Conservation (phyloP, 2,113 vertebrate species). For the Sisor rabdophorus region DNA sequence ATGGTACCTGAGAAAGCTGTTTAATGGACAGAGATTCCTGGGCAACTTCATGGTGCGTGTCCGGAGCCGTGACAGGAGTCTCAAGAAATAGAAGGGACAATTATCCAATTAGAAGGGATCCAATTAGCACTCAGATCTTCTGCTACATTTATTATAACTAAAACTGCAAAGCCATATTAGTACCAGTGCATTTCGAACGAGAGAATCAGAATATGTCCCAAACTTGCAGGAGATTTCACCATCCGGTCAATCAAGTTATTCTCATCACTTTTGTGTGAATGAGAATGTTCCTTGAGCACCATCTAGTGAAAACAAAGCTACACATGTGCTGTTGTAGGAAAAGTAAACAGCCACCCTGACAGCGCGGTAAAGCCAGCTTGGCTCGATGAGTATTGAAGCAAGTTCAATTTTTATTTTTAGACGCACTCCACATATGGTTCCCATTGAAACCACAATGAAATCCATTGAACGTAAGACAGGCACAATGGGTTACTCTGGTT, state of each 20-base stretch:
- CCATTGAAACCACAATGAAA: not conserved
- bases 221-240: not conserved
- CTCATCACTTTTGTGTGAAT: not conserved
- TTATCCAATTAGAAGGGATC: too few relatives aligned
- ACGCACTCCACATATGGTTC: not conserved
- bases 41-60: constrained; percentile 37
- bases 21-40: constrained; percentile 67
- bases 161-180: constrained; percentile 54
- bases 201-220: not conserved
- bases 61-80: constrained; percentile 44
- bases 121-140: constrained; percentile 44
- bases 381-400: not conserved
- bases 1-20: constrained; percentile 76
- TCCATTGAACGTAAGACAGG: not conserved
- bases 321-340: not conserved
- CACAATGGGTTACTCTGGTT: too few relatives aligned
- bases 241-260: not conserved
- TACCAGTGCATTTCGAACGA: constrained; percentile 5
- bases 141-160: constrained; percentile 66
- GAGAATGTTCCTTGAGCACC: constrained; percentile 56
- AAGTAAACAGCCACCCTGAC: not conserved
- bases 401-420: not conserved
- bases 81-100: constrained; percentile 45
- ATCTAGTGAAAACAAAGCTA: constrained; percentile 61
- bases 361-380: not conserved